Conservation (phyloP, 2,113 vertebrate species). For the Malurus alboscapulatus region DNA sequence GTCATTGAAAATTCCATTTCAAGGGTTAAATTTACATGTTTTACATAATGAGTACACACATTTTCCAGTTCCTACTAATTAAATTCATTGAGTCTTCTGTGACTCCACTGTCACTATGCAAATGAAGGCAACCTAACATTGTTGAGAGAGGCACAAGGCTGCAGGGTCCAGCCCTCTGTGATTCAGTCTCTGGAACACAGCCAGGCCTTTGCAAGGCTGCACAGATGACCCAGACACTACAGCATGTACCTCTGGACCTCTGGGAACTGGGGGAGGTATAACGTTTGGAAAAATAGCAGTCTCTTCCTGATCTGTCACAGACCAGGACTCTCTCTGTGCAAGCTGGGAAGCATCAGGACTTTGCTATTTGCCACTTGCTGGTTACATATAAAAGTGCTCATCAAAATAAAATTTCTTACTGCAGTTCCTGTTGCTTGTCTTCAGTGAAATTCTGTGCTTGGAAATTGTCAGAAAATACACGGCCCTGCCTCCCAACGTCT, state of each 20-base stretch:
- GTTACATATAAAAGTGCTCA: neutral
- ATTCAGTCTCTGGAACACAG: conserved; percentile 22
- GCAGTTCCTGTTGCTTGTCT: neutral
- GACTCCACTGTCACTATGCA: conserved; percentile 34
- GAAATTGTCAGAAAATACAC: neutral
- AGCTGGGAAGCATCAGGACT: neutral
- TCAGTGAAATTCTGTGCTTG: neutral
- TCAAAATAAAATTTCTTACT: neutral
- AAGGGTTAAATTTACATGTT: conserved; percentile 65
- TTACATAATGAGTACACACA: conserved; percentile 55
- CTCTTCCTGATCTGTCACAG: neutral
- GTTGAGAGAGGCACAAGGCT: neutral
- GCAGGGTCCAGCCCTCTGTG: neutral
- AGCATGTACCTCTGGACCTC: neutral
- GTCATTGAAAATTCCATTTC: conserved; percentile 20
- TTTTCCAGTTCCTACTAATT: conserved; percentile 54
- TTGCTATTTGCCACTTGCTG: neutral
- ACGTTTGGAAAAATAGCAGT: neutral
- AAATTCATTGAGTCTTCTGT: conserved; percentile 50
- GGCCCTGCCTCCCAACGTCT: neutral
- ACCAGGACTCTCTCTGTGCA: neutral
- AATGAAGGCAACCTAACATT: conserved; percentile 43
- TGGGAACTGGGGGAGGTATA: neutral
- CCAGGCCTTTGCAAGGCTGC: conserved; percentile 5
- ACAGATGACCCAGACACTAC: neutral